Evolutionary conservation across 2,113 vertebrate genomes (phyloP), one percentile per base, ranked within the genome.

Genomic region (Engraulis encrasicolus): DNA sequence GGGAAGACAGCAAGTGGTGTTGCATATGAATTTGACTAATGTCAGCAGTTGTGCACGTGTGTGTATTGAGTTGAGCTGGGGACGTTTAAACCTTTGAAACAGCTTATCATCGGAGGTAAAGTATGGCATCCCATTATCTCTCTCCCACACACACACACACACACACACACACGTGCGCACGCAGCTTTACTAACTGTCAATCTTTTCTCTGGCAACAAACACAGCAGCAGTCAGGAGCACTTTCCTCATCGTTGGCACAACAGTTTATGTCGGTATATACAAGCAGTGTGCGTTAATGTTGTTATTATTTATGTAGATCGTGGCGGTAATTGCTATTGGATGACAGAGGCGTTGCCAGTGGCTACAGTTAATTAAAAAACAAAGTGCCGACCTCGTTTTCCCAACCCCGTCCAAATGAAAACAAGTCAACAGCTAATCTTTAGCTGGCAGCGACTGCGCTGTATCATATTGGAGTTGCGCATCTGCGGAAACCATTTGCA

Each of bases 111-210:
- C 27, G 31, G 27, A 74, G 31, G 66, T 15, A 34, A 74, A 34
- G 31, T 66, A 74, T 34, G 31, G 66, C 66, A 34, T 74, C 66
- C 12, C 31, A 74, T 74, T 31, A 31, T 71, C 61, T 34, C 1
- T 71, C 27, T 71, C 40, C n/a, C 38, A 15, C 20, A 61, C 18
- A 85, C 17, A 50, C 40, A 34, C 15, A 23, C 3, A 71, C 31
- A 45, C 36, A 49, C 36, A 36, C 2, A 50, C 54, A 78, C 58
- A 78, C 31, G 27, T 3, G 19, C 12, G 81, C 6, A 81, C 2
- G 19, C 6, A 89, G n/a, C 31, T 90, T 45, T 45, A 45, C 40
- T n/a, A n/a, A n/a, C n/a, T 45, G 40, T 45, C 37, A 86, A 23
- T 66, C 58, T 27, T 23, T 66, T 66, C n/a, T 23, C 27, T 23